A percentile compares a stretch with the other conserved stretches of the same genome.
Conservation (phyloP, 2,888 invertebrate species). For the Perdita meconis region DNA sequence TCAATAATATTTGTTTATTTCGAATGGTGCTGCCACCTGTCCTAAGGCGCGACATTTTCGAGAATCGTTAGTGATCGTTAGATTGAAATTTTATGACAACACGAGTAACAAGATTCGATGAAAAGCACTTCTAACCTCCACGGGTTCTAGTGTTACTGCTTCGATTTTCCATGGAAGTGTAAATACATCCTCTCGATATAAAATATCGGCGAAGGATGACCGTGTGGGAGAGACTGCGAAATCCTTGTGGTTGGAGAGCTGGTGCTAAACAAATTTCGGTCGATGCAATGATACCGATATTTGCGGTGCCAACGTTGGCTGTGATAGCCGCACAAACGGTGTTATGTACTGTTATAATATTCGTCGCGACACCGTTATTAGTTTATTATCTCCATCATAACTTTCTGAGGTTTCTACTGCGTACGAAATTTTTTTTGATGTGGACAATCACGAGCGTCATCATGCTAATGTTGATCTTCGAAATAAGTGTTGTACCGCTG, state of each 20-base stretch:
- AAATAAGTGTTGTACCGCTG: constrained; percentile 89
- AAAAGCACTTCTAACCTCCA: constrained; percentile 53
- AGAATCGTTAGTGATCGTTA: constrained; percentile 4
- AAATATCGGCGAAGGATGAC: constrained; percentile 70
- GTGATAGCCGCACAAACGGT: constrained; percentile 80
- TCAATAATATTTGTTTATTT: constrained; percentile 9
- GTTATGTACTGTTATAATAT: constrained; percentile 78
- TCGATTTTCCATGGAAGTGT: constrained; percentile 40
- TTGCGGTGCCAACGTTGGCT: constrained; percentile 79
- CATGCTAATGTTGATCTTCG: constrained; percentile 89
- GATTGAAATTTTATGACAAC: constrained; percentile 12
- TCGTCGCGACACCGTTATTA: constrained; percentile 78
- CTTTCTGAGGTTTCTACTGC: constrained; percentile 81
- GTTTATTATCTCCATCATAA: constrained; percentile 81
- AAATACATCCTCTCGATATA: constrained; percentile 1
- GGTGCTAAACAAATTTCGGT: constrained; percentile 82
- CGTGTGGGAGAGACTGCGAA: constrained; percentile 74
- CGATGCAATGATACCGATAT: constrained; percentile 81
- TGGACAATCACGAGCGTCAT: constrained; percentile 90
- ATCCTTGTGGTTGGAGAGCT: constrained; percentile 77
- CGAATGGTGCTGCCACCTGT: constrained; percentile 51
- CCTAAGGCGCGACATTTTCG: constrained; percentile 31
- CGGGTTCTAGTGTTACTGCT: constrained; percentile 4
- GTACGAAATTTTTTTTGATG: constrained; percentile 90
- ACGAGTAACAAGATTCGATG: neutral